Evolutionary conservation across 1,140 invertebrate species (phyloP).

Genomic region (Saccostrea echinata): DNA sequence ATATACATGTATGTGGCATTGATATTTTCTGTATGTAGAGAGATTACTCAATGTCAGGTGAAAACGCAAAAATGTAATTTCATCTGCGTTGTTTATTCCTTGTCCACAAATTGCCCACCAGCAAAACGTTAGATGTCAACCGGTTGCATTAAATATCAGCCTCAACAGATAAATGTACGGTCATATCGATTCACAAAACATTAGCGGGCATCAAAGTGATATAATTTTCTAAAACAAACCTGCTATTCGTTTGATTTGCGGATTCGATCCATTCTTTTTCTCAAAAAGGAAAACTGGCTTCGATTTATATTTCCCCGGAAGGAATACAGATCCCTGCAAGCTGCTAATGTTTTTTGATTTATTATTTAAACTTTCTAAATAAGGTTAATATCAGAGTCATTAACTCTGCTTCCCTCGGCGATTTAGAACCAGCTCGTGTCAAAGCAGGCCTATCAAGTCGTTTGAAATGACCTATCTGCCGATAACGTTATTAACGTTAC

Average conservation of each 20-base stretch:
- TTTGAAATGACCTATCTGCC: slow-evolving; percentile 1
- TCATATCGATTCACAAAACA: neutral
- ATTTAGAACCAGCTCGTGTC: slow-evolving; percentile 15
- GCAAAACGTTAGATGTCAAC: neutral
- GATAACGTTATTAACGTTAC: neutral
- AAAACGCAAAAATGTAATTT: too few species aligned
- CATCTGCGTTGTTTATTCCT: neutral
- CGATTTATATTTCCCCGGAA: slow-evolving; percentile 21
- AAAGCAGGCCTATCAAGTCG: slow-evolving; percentile 3
- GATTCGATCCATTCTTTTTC: slow-evolving; percentile 19
- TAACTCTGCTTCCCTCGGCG: slow-evolving; percentile 12
- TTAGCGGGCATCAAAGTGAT: slow-evolving; percentile 23
- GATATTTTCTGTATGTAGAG: neutral
- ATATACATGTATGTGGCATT: too few species aligned
- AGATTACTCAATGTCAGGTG: neutral
- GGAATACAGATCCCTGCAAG: neutral
- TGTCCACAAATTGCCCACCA: neutral
- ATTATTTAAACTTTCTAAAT: slow-evolving; percentile 33
- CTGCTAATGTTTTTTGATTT: slow-evolving; percentile 33
- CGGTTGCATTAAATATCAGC: slow-evolving; percentile 22
- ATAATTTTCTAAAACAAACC: slow-evolving; percentile 35
- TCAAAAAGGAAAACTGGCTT: slow-evolving; percentile 26
- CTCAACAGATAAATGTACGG: neutral
- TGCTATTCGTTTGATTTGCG: slow-evolving; percentile 28
- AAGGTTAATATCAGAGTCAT: slow-evolving; percentile 7